These are phyloP conservation scores for Muraenolepis orangiensis DNA, from an alignment of 2,797 vertebrate species.

Conservation along the genomic window DNA sequence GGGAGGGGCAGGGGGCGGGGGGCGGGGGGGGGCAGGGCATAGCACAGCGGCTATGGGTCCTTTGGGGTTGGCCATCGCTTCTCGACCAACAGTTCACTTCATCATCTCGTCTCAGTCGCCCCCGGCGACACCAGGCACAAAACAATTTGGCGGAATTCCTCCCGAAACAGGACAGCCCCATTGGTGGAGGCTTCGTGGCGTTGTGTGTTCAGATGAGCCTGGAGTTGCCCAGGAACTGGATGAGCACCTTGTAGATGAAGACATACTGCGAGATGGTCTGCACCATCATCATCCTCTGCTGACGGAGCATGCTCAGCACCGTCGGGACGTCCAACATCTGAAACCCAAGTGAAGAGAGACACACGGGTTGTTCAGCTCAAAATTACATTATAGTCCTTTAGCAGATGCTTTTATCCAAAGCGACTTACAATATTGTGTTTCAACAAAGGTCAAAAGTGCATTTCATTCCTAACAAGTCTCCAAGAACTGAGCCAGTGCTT, in stretches of 20 bases:
- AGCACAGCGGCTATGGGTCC: constrained; percentile 39
- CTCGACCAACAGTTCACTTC: constrained; percentile 14
- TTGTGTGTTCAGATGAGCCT: constrained; percentile 85
- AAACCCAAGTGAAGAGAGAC: constrained; percentile 10
- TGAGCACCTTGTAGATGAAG: constrained; percentile 92
- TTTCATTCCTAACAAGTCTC: no score
- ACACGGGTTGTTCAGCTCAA: no score
- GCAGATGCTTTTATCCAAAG: no score
- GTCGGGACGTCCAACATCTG: constrained; percentile 88
- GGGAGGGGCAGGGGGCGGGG: no score
- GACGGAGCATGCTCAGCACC: constrained; percentile 81
- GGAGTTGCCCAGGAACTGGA: constrained; percentile 94
- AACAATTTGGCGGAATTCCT: no score
- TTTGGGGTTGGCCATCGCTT: constrained; percentile 32
- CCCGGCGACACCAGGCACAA: not conserved
- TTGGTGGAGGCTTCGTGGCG: no score
- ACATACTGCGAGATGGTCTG: constrained; percentile 94
- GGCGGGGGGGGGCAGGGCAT: constrained; percentile 46
- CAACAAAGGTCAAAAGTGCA: no score
- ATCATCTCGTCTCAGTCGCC: constrained; percentile 3
- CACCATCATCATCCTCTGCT: constrained; percentile 97
- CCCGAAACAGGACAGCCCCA: no score
- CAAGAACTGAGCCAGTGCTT: no score
- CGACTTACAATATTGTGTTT: no score
- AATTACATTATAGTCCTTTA: no score